Base-by-base conservation (phyloP, 2,888 invertebrate species). In the Spodoptera exigua region DNA sequence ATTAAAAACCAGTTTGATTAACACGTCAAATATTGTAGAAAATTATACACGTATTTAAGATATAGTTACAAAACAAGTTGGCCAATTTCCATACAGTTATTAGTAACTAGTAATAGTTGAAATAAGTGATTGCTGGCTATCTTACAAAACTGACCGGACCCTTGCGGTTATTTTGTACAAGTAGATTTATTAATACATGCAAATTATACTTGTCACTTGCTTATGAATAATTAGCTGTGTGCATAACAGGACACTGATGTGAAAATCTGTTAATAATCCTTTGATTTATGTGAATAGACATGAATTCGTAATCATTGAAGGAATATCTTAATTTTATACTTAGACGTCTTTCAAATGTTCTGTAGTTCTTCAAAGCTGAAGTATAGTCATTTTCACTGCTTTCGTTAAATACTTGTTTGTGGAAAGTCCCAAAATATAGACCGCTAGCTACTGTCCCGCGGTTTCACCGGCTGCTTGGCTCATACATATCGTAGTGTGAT, bases 31-130 rank as follows among this genome's bases (percentile, higher is more conserved):
- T 11, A 44, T 47, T 0, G 4, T 32, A 43, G 47, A 54, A 48
- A 45, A 47, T 64, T 43, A 65, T 46, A n/a, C 71, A 51, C 16
- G 49, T 71, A 46, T 44, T 70, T 48, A 34, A 32, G 35, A 11
- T 32, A 36, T 43, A 40, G 56, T 66, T 64, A 71, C 45, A 2
- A 14, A 66, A 46, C 40, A 39, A 2, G 45, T 66, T 71, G 37
- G 37, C 66, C 48, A 65, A 66, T 71, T 41, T 46, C 56, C 66
- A 71, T 49, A 70, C 21, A 63, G 48, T 49, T 66, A 65, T 71
- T 64, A 55, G 55, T 27, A 63, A 7, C 7, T n/a, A 4, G 63
- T 55, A 7, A n/a, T n/a, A 4, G 63, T 55, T 37, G 11, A 46
- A 65, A 37, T 41, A 56, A 41, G 27, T 65, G 47, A 70, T 65